A percentile compares a stretch with the other conserved stretches of the same genome.
phyloP scores from a whole-genome alignment of 2,113 vertebrate species.

The Lagopus leucura region DNA sequence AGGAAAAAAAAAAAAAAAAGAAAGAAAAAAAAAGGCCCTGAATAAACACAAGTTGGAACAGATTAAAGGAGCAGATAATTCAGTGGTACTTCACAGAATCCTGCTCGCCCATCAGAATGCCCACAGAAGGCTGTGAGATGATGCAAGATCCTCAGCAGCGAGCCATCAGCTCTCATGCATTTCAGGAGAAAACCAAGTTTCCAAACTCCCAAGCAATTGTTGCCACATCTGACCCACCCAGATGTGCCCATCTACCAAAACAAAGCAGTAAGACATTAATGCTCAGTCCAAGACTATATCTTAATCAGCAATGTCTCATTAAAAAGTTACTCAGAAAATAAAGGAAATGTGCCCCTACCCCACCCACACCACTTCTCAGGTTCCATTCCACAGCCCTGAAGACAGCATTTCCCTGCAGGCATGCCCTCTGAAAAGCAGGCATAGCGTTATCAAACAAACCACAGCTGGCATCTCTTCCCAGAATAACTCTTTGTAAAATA shows the following conservation, averaged over 20 bases:
- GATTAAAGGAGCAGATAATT: neutral
- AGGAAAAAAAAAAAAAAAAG: no score
- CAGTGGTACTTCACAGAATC: neutral
- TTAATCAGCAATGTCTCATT: neutral
- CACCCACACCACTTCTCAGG: neutral
- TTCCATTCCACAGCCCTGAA: neutral
- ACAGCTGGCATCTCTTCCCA: neutral
- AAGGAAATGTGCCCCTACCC: neutral
- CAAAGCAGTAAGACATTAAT: neutral
- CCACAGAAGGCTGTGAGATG: neutral
- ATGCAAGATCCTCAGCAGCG: neutral
- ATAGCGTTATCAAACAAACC: neutral
- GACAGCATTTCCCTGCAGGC: neutral
- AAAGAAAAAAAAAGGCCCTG: no score
- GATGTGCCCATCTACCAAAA: neutral
- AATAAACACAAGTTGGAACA: neutral
- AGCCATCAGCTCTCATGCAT: neutral
- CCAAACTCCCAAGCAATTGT: neutral
- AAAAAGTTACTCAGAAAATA: neutral
- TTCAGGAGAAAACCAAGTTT: neutral
- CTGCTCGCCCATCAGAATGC: neutral
- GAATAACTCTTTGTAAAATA: neutral
- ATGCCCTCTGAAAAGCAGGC: neutral
- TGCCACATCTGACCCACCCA: neutral
- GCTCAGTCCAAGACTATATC: accelerated